A percentile compares a stretch with the other conserved stretches of the same genome.
These are phyloP conservation scores for Mallotus villosus DNA, from an alignment of 2,797 vertebrate species.

Conservation along the genomic window DNA sequence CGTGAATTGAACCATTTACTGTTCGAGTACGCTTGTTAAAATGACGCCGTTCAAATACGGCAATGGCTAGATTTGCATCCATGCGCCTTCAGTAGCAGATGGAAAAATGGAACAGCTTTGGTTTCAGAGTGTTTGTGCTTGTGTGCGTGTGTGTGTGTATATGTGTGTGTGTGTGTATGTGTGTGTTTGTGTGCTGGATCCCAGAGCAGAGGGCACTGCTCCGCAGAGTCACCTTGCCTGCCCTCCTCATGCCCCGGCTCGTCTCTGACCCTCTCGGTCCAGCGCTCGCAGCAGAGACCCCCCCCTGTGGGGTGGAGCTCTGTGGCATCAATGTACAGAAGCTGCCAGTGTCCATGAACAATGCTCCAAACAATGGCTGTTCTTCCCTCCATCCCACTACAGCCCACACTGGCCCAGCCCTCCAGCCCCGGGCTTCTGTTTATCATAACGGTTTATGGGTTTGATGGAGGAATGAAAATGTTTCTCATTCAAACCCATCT, in stretches of 20 bases:
- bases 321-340: conserved; percentile 1
- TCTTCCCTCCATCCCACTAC: conserved; percentile 11
- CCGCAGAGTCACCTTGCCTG: conserved; percentile 9
- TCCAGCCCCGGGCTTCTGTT: too few relatives aligned
- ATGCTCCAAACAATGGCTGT: conserved; percentile 4
- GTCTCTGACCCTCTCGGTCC: background rate
- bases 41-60: too few relatives aligned
- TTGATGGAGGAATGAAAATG: too few relatives aligned
- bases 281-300: too few relatives aligned
- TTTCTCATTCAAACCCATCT: too few relatives aligned
- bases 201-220: background rate
- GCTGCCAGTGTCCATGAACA: conserved; percentile 4
- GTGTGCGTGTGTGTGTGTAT: background rate
- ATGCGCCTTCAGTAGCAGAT: too few relatives aligned
- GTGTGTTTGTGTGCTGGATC: conserved; percentile 14
- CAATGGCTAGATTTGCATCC: too few relatives aligned
- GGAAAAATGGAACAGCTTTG: too few relatives aligned
- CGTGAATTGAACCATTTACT: too few relatives aligned
- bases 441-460: too few relatives aligned
- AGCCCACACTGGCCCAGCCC: background rate
- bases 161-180: conserved; percentile 26
- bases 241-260: conserved; percentile 14
- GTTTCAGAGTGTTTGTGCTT: too few relatives aligned
- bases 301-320: conserved; percentile 8
- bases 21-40: too few relatives aligned